Evolutionary conservation across 92 coral and sea anemone genomes (phyloP).

Genomic region (Zoanthus sansibaricus): DNA sequence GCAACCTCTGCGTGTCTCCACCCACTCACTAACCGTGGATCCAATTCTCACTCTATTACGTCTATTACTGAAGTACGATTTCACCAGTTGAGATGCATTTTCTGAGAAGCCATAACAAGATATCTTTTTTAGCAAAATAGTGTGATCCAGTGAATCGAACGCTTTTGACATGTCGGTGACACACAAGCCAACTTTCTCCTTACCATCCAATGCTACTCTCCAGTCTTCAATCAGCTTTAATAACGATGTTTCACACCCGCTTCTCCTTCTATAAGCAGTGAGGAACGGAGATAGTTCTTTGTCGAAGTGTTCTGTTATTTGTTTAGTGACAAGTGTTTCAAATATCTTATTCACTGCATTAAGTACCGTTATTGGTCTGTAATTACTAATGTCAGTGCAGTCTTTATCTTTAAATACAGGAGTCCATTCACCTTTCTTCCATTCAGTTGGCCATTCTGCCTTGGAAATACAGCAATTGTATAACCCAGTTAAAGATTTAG

Average conservation of each 20-base stretch:
- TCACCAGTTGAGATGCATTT: neutral
- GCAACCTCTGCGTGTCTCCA: neutral
- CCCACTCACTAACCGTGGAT: neutral
- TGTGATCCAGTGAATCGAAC: neutral
- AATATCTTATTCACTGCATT: neutral
- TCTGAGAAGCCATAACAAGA: neutral
- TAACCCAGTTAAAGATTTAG: neutral
- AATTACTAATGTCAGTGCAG: no score
- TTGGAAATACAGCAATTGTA: neutral
- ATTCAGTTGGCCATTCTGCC: neutral
- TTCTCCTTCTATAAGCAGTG: neutral
- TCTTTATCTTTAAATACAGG: no score
- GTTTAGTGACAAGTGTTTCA: neutral
- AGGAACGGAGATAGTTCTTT: neutral
- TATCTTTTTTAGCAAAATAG: neutral
- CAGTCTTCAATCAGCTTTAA: no score
- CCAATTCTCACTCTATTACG: neutral
- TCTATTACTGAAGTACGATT: neutral
- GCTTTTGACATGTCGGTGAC: neutral
- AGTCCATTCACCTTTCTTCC: neutral
- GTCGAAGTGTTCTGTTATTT: neutral
- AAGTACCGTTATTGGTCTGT: no score
- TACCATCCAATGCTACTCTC: no score
- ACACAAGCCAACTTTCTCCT: no score
- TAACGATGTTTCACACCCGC: no score